Percentiles rank a stretch among this genome's conserved stretches.
These are phyloP conservation scores for Mareca penelope DNA, from an alignment of 2,797 vertebrate species.

Conservation along the genomic window DNA sequence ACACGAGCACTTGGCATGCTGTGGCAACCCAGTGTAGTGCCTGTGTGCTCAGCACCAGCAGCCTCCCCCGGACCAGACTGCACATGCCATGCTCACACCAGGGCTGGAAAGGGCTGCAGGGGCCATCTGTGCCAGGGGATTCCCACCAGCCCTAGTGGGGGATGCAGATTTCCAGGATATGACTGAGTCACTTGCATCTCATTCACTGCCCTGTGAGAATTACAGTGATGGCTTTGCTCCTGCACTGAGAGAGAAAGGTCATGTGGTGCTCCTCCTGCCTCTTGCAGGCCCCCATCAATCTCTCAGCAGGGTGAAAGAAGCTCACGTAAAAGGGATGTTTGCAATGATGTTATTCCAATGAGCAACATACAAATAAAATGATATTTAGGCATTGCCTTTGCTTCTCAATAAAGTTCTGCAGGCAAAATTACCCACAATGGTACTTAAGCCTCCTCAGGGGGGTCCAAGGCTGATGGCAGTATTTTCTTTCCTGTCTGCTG, in stretches of 20 bases:
- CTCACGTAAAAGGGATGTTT: neutral
- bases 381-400: conserved; percentile 3
- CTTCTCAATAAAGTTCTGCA: neutral
- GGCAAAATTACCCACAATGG: neutral
- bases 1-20: neutral
- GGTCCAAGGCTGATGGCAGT: neutral
- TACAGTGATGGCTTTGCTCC: neutral
- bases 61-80: neutral
- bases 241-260: neutral
- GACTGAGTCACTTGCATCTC: neutral
- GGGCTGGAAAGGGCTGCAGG: neutral
- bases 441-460: conserved; percentile 5
- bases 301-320: neutral
- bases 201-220: neutral
- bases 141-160: neutral
- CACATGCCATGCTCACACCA: fast-evolving
- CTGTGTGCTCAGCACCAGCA: neutral
- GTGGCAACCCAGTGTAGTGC: neutral
- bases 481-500: conserved; percentile 35
- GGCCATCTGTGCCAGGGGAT: neutral
- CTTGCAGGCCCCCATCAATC: neutral
- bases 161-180: conserved; percentile 18
- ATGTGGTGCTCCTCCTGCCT: neutral
- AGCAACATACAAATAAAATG: neutral
- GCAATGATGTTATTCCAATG: conserved; percentile 13